Conservation (phyloP, 1,140 invertebrate genomes). For the Metopolophium dirhodum region DNA sequence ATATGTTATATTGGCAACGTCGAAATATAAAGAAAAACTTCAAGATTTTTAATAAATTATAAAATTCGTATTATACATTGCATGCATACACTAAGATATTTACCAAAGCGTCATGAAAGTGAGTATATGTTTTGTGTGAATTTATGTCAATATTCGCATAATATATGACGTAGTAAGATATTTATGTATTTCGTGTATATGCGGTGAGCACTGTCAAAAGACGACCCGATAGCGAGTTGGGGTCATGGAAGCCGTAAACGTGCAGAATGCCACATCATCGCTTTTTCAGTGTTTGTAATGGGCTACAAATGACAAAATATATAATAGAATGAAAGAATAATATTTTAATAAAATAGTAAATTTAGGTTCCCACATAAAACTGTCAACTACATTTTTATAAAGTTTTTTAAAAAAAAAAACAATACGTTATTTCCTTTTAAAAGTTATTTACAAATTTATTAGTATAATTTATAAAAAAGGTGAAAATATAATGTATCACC, state of each 20-base stretch:
- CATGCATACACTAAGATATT: background rate
- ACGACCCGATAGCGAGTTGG: conserved; percentile 19
- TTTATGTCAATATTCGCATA: background rate
- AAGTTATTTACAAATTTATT: background rate
- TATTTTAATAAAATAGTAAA: conserved; percentile 30
- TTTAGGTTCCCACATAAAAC: background rate
- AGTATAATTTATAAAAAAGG: background rate
- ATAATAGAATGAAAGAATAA: background rate
- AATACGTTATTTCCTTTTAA: background rate
- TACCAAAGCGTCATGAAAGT: background rate
- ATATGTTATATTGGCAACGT: background rate
- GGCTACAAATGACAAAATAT: background rate
- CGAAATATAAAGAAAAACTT: background rate
- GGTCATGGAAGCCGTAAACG: conserved; percentile 45
- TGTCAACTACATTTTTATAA: conserved; percentile 8
- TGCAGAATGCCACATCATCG: conserved; percentile 27
- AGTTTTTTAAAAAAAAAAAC: background rate
- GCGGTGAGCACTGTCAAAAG: background rate
- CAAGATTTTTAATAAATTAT: background rate
- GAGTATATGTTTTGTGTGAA: background rate
- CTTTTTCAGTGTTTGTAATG: background rate
- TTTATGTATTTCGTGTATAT: background rate
- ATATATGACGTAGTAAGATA: background rate
- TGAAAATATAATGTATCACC: background rate
- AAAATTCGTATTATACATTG: too few species aligned